A percentile compares a stretch with the other conserved stretches of the same genome.
phyloP scores from a whole-genome alignment of 1,140 invertebrate genomes.

The Procambarus clarkii region DNA sequence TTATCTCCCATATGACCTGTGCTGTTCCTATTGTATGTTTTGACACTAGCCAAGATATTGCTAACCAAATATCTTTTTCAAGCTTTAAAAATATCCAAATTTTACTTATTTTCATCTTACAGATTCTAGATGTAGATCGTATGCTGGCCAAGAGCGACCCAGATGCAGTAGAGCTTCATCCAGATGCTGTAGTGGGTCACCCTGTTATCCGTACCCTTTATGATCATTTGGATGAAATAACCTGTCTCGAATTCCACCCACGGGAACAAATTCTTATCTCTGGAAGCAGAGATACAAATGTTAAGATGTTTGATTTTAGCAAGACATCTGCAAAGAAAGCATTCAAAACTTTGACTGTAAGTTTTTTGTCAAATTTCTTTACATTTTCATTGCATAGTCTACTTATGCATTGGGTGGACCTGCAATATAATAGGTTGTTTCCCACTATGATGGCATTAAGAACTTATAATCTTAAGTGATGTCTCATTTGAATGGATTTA shows the following conservation, averaged over 20 bases:
- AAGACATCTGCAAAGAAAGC: slow-evolving; percentile 99
- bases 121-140: slow-evolving; percentile 97
- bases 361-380: background rate
- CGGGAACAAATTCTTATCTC: slow-evolving; percentile 93
- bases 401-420: too few relatives aligned
- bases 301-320: slow-evolving; percentile 98
- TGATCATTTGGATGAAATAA: slow-evolving; percentile 98
- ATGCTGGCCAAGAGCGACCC: slow-evolving; percentile 90
- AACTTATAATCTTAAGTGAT: too few relatives aligned
- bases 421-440: too few relatives aligned
- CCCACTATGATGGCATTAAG: too few relatives aligned
- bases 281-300: slow-evolving; percentile 93
- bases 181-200: slow-evolving; percentile 79
- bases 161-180: slow-evolving; percentile 70
- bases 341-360: slow-evolving; percentile 89
- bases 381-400: background rate
- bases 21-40: too few relatives aligned
- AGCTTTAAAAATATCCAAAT: too few relatives aligned
- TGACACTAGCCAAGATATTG: too few relatives aligned
- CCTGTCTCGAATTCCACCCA: slow-evolving; percentile 97
- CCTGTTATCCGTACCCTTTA: slow-evolving; percentile 99
- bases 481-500: too few relatives aligned
- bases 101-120: slow-evolving; percentile 12
- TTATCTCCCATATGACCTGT: too few relatives aligned
- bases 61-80: too few relatives aligned